Evolutionary conservation across 2,797 vertebrate species (phyloP), one percentile per base, ranked within the genome.

Genomic region (Silurus aristotelis): DNA sequence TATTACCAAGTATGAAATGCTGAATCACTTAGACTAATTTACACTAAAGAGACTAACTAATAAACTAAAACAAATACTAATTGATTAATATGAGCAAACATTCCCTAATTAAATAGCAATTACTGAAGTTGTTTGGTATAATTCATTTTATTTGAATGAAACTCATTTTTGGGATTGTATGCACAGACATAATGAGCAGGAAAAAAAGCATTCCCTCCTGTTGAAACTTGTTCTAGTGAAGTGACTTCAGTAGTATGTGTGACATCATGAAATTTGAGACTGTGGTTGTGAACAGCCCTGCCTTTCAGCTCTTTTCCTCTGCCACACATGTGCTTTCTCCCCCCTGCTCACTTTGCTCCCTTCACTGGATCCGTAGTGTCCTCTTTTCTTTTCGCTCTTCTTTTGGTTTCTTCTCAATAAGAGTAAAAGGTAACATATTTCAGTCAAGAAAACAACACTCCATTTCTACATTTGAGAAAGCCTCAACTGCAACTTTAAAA

Each of bases 261-360:
- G 94, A 95, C 93, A 92, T 94, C 93, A 95, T 92, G 94, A 93
- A 95, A 94, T 91, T 88, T 90, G 94, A 95, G 89, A 92, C 92
- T 88, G 48, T 90, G 61, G 87, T 86, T 90, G 91, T 87, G 82
- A 91, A 89, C 81, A 83, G 87, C 88, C 90, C 92, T 90, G 91
- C 91, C 89, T 90, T 88, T 90, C 58, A 48, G 87, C 82, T 80
- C 85, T 73, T 75, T 82, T 89, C 72, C 73, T 88, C 90, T 83
- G 87, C 87, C 89, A 92, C 85, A 84, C 91, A 90, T 92, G 91
- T 91, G 89, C 90, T 92, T 87, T 86, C 58, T 73, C 89, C 89
- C 89, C 89, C 89, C 85, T 85, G 61, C 86, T 78, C 85, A 83
- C 87, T 83, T 83, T 85, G 63, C 85, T 85, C 86, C 61, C 87